Evolutionary conservation across 1,140 invertebrate species (phyloP), one percentile per base, ranked within the genome.

Genomic region (Dreissena polymorpha): DNA sequence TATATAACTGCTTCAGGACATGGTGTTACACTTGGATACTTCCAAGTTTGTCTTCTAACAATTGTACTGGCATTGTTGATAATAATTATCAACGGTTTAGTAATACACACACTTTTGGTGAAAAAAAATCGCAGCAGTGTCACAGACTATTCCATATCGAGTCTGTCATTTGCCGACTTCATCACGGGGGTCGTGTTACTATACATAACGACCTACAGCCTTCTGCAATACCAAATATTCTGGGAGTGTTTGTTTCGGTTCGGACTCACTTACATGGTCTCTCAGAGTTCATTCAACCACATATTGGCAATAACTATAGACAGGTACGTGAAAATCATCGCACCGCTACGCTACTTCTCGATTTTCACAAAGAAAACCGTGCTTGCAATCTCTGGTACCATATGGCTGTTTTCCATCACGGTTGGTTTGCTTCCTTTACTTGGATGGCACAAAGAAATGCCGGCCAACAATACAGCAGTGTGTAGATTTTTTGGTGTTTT

Each of bases 401-500:
- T 83, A 29, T 83, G 80, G 80, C 1, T 50, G 3, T 7, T 53
- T n/a, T 83, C 72, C 0, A 74, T 83, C 3, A 57, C 55, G 3
- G 69, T 83, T 60, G 80, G 80, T 18, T 64, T 83, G 29, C 72
- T 83, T 57, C 80, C 80, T 10, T 63, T 83, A 23, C 27, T 83
- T 68, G 80, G 72, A 21, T 83, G 80, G 80, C 55, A 73, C 49
- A 63, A 73, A 23, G 39, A 73, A 12, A 53, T 64, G 21, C 67
- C 39, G 25, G 16, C 21, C 14, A 67, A 67, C 7, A 39, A 64
- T 14, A 23, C 65, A 10, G 60, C 51, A 65, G 72, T 83, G 27
- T 83, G 80, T 25, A 6, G 80, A 60, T 83, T 83, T 76, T 83
- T 83, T 76, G 80, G 73, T n/a, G 72, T 83, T 0, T 39, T 83